These are phyloP conservation scores for Conus canariensis DNA, from an alignment of 2,888 invertebrate species.

Conservation along the genomic window DNA sequence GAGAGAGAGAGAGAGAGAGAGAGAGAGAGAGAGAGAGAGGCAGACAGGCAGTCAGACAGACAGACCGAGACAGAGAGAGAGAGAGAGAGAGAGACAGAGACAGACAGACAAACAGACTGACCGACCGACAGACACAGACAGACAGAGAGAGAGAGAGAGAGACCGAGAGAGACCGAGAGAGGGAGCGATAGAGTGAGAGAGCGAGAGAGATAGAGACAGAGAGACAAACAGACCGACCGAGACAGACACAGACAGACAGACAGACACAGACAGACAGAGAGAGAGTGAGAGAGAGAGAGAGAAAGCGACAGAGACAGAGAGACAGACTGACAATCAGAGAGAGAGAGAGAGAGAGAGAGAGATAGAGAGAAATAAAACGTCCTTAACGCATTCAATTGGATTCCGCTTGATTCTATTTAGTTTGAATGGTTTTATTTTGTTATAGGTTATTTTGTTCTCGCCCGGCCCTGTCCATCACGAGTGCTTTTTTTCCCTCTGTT, in stretches of 20 bases:
- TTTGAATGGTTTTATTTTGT: no score
- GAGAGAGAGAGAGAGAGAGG: conserved; percentile 23
- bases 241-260: background rate
- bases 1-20: conserved; percentile 34
- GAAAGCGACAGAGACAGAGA: background rate
- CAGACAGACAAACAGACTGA: background rate
- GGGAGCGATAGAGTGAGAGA: background rate
- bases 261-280: background rate
- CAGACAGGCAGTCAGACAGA: background rate
- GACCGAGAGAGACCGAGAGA: background rate
- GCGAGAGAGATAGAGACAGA: conserved; percentile 17
- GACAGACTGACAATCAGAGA: background rate
- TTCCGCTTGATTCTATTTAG: no score
- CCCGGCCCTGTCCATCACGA: no score
- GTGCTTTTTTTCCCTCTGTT: no score
- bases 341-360: conserved; percentile 9
- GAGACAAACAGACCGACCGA: background rate
- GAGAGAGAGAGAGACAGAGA: conserved; percentile 7
- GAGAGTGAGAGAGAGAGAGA: background rate
- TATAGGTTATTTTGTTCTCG: no score
- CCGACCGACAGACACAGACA: background rate
- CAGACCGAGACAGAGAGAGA: background rate
- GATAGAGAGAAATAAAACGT: background rate
- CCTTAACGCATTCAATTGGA: no score
- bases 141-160: background rate